Conservation (phyloP, 2,113 vertebrate species). For the Chaenogobius annularis region DNA sequence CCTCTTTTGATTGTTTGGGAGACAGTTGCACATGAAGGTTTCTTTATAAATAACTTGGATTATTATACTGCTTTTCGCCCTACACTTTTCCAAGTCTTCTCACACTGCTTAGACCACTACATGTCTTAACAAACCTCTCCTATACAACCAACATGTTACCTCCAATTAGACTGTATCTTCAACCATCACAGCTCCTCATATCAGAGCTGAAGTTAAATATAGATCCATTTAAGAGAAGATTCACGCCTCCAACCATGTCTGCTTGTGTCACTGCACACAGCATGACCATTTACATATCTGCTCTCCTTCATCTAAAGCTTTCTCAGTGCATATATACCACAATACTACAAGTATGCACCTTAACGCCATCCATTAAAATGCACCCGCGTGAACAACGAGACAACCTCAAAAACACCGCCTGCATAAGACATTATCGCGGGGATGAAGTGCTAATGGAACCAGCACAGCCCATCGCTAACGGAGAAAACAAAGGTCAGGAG, state of each 20-base stretch:
- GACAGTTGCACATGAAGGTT: no score
- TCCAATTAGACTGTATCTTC: no score
- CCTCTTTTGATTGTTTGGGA: no score
- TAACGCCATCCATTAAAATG: constrained; percentile 53
- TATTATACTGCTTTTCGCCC: no score
- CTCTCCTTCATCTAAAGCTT: constrained; percentile 17
- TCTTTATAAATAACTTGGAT: no score
- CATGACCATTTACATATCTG: not conserved
- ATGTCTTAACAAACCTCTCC: no score
- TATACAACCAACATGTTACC: no score
- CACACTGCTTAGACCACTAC: no score
- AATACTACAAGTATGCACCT: constrained; percentile 29
- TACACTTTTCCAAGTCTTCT: no score
- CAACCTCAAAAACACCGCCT: constrained; percentile 34
- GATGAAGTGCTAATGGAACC: constrained; percentile 60
- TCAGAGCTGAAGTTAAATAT: not conserved
- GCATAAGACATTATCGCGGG: constrained; percentile 33
- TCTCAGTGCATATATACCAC: not conserved
- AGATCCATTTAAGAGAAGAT: not conserved
- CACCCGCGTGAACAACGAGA: constrained; percentile 34
- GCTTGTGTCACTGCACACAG: constrained; percentile 10
- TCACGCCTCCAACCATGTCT: not conserved
- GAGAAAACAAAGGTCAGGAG: constrained; percentile 21
- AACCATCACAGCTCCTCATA: not conserved
- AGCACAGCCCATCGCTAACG: constrained; percentile 45